Conservation (phyloP, 2,888 invertebrate species). For the Syrista parreyssii region DNA sequence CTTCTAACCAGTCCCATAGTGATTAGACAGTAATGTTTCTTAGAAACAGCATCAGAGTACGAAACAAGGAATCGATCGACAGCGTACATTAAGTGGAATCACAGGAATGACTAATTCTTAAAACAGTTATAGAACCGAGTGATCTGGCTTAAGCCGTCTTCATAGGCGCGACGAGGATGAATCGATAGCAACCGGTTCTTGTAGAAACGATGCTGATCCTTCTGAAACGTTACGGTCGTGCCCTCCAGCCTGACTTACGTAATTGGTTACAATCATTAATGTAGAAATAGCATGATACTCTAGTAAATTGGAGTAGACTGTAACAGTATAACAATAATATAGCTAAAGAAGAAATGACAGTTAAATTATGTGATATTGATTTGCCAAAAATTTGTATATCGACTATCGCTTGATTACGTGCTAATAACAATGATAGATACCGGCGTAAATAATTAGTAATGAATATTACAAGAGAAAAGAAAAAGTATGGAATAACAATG, state of each 20-base stretch:
- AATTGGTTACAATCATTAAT: conserved; percentile 36
- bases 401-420: too few relatives aligned
- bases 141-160: not conserved
- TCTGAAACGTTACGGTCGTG: conserved; percentile 33
- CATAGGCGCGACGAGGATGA: not conserved
- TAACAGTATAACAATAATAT: not conserved
- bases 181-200: not conserved
- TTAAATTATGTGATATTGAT: not conserved
- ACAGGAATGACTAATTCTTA: not conserved
- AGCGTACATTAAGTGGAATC: not conserved
- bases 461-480: not conserved
- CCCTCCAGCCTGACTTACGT: conserved; percentile 36
- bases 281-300: not conserved
- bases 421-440: too few relatives aligned
- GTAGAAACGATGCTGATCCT: conserved; percentile 33
- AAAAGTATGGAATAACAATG: not conserved
- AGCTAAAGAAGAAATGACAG: not conserved
- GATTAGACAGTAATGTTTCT: not conserved
- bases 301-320: not conserved
- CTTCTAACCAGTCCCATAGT: not conserved
- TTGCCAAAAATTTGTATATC: too few relatives aligned
- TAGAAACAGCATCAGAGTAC: not conserved
- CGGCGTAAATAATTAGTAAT: not conserved
- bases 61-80: not conserved
- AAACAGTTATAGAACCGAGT: not conserved